phyloP scores from a whole-genome alignment of 1,140 invertebrate species.

The Daktulosphaira vitifoliae region DNA sequence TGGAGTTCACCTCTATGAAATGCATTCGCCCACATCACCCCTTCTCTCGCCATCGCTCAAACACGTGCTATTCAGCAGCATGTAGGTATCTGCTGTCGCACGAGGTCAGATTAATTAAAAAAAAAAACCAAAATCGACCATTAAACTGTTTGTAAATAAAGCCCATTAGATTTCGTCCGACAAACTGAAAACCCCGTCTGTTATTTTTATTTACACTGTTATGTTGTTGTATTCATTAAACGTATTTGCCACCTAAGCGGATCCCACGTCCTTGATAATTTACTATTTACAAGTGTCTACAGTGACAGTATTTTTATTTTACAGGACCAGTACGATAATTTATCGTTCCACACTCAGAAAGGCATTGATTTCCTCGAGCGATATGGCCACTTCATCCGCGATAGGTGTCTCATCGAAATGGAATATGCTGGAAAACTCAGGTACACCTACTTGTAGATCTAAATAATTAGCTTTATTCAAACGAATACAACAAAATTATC shows the following conservation, averaged over 20 bases:
- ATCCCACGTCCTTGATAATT: neutral
- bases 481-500: too few species aligned
- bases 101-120: neutral
- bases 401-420: conserved; percentile 85
- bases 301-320: conserved; percentile 45
- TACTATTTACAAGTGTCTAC: neutral
- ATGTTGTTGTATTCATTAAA: conserved; percentile 1
- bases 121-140: neutral
- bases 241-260: neutral
- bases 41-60: too few species aligned
- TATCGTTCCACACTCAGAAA: conserved; percentile 88
- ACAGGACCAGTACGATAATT: conserved; percentile 96
- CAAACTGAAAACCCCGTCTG: too few species aligned
- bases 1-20: neutral
- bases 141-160: too few species aligned
- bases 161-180: too few species aligned
- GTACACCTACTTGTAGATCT: conserved; percentile 56
- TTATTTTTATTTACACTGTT: conserved; percentile 9
- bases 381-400: conserved; percentile 88
- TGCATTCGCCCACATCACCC: too few species aligned
- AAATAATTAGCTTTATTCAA: too few species aligned
- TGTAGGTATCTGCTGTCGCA: neutral
- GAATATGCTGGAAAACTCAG: conserved; percentile 94
- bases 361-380: conserved; percentile 95
- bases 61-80: neutral